These are phyloP conservation scores for Sebastiscus albofasciatus DNA, from an alignment of 2,797 vertebrate genomes.

Conservation along the genomic window DNA sequence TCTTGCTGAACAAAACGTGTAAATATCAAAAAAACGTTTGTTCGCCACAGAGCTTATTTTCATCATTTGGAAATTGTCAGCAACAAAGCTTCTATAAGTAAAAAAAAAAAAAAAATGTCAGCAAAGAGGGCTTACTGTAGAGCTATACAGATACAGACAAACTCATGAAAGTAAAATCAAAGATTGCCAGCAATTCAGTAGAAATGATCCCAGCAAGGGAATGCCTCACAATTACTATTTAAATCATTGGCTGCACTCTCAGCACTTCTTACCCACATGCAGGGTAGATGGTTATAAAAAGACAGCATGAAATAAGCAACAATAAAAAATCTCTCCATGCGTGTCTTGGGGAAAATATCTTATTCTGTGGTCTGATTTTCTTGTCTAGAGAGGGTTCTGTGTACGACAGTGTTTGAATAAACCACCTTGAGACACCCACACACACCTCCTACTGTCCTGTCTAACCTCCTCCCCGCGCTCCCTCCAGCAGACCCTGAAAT, in stretches of 20 bases:
- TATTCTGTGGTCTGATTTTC: background rate
- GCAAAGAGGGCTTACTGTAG: background rate
- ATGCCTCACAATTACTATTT: conserved; percentile 7
- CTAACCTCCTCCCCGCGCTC: background rate
- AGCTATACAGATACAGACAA: background rate
- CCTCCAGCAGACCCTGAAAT: conserved; percentile 56
- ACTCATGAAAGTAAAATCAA: background rate
- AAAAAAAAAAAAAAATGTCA: too few species aligned
- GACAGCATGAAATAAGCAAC: conserved; percentile 14
- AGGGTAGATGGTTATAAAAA: background rate
- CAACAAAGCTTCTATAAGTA: background rate
- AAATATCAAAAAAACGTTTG: background rate
- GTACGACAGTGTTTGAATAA: background rate
- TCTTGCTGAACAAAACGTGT: too few species aligned
- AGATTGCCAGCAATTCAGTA: background rate
- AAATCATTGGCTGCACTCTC: conserved; percentile 15
- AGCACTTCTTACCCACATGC: conserved; percentile 17
- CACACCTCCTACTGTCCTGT: background rate
- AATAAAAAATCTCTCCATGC: background rate
- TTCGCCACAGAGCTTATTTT: too few species aligned
- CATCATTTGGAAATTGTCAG: background rate
- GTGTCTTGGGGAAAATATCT: background rate
- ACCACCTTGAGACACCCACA: background rate
- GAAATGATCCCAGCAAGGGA: background rate
- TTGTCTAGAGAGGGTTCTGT: background rate